Evolutionary conservation across 2,797 vertebrate genomes (phyloP), one percentile per base, ranked within the genome.

Genomic region (Dendrocincla fuliginosa): DNA sequence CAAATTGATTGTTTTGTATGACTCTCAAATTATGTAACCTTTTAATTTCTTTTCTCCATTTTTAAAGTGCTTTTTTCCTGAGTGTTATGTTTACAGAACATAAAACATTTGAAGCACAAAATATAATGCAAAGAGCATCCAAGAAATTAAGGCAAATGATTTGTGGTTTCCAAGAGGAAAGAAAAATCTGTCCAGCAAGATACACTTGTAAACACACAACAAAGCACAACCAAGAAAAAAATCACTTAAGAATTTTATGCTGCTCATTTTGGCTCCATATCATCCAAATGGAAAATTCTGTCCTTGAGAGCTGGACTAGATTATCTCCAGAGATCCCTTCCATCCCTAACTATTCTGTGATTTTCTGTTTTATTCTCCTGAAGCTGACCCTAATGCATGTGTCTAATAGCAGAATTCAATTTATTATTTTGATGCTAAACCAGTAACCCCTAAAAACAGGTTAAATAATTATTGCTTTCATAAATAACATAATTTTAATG

Each of bases 121-220:
- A 49, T 33, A 90, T 19, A 90, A 81, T 70, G 11, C 80, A 77
- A 37, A 18, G 50, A 92, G 85, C 8, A 6, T 83, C 56, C 86
- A 81, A 75, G 28, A 84, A 88, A 81, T 81, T 30, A 89, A 81
- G 93, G 19, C 20, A 84, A 81, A 89, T 74, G 10, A 89, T 78
- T 67, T 82, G 33, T 78, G 5, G 23, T 81, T 70, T 92, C 69
- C 28, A 71, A 89, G 14, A 15, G 41, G 57, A 86, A 74, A 61
- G 20, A 74, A 64, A 79, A 68, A 59, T 49, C 24, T 77, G 32
- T 69, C 15, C 32, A 52, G 11, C 28, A 61, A 79, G 30, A 65
- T 46, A 37, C 73, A 46, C 13, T 60, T 60, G 75, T 24, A 85
- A 53, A 28, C 44, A 80, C 5, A 56, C 28, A 93, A 42, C 11